phyloP scores from a whole-genome alignment of 2,113 vertebrate species.

The Leptocoma aspasia region DNA sequence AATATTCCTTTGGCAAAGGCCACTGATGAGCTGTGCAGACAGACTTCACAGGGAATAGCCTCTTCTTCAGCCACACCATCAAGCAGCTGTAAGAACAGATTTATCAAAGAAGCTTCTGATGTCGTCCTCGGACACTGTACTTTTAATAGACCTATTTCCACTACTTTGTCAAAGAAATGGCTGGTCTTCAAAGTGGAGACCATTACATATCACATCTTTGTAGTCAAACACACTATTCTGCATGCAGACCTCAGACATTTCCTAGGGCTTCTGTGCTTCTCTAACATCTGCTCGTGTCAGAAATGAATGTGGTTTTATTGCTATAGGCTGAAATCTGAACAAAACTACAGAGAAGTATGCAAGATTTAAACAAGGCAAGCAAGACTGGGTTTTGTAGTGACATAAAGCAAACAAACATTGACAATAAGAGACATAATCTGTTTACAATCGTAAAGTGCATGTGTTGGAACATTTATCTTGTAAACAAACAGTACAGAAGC shows the following conservation, averaged over 20 bases:
- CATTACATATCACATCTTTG: neutral
- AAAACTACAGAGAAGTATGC: neutral
- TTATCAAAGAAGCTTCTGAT: neutral
- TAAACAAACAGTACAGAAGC: neutral
- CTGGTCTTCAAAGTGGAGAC: neutral
- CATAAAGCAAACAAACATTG: neutral
- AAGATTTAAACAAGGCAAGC: neutral
- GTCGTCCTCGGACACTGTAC: neutral
- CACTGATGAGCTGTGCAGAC: neutral
- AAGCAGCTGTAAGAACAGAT: neutral
- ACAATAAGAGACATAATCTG: neutral
- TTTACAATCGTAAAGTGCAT: neutral
- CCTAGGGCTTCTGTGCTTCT: neutral
- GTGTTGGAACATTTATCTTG: neutral
- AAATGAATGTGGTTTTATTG: neutral
- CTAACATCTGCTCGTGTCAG: neutral
- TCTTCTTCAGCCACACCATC: neutral
- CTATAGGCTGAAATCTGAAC: neutral
- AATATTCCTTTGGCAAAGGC: neutral
- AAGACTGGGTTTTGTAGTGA: neutral
- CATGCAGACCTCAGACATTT: neutral
- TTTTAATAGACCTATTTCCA: conserved; percentile 1
- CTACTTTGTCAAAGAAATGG: conserved; percentile 14
- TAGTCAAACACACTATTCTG: neutral
- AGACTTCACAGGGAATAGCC: neutral